Evolutionary conservation across 2,888 invertebrate genomes (phyloP).

Genomic region (Antitype chi): DNA sequence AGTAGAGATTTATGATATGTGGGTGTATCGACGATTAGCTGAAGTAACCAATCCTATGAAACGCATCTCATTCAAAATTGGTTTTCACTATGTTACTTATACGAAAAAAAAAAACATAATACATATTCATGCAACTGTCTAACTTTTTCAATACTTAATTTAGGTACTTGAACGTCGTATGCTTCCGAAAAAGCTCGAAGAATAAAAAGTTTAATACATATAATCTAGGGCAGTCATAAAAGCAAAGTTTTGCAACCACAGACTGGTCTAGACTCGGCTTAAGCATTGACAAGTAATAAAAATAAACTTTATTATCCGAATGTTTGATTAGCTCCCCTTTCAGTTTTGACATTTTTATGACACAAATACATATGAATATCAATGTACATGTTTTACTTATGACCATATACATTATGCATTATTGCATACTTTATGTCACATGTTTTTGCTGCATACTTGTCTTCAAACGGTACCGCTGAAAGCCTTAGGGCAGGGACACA

Average conservation of each 20-base stretch:
- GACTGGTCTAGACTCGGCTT: conserved; percentile 30
- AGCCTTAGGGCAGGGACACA: conserved; percentile 16
- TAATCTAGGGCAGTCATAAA: conserved; percentile 49
- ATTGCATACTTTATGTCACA: conserved; percentile 25
- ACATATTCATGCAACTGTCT: not conserved
- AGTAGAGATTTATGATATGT: conserved; percentile 4
- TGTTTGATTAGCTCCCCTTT: conserved; percentile 66
- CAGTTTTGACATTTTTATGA: conserved; percentile 51
- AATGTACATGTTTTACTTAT: conserved; percentile 20
- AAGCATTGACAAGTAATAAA: conserved; percentile 46
- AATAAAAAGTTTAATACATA: conserved; percentile 22
- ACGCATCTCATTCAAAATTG: not conserved
- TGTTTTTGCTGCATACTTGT: conserved; percentile 3
- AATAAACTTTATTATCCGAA: conserved; percentile 51
- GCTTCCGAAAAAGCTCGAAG: not conserved
- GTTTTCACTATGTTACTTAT: not conserved
- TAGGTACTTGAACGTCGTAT: too few relatives aligned
- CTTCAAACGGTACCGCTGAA: conserved; percentile 36
- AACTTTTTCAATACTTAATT: not conserved
- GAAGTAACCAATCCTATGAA: not conserved
- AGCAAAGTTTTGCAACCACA: conserved; percentile 42
- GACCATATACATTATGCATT: not conserved
- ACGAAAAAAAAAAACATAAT: not conserved
- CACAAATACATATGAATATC: conserved; percentile 28
- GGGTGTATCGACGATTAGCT: not conserved